Conservation (phyloP, 2,113 vertebrate genomes). For the Archilochus colubris region DNA sequence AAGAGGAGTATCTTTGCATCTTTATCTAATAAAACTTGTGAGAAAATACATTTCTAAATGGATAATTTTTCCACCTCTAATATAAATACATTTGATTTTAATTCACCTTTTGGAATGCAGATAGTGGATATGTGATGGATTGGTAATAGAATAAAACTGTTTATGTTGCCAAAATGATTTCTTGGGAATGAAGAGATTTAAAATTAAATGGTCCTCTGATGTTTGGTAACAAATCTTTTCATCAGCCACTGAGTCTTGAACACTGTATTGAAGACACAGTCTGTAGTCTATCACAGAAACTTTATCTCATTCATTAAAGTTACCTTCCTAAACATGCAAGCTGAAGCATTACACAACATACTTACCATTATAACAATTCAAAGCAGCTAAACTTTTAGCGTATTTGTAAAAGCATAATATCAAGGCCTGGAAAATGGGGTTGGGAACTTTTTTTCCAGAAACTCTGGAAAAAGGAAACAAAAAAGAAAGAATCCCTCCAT, state of each 20-base stretch:
- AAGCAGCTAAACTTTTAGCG: background rate
- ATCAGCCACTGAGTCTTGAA: background rate
- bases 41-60: conserved; percentile 26
- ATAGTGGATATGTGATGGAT: background rate
- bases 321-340: background rate
- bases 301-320: background rate
- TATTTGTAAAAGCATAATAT: background rate
- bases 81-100: conserved; percentile 26
- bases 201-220: background rate
- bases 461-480: background rate
- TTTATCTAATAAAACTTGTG: background rate
- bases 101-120: background rate
- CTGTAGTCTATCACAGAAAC: background rate
- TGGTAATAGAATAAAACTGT: background rate
- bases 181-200: background rate
- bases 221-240: background rate
- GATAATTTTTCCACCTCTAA: background rate
- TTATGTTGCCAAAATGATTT: background rate
- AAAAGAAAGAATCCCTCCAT: background rate
- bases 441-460: background rate
- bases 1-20: background rate
- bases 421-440: background rate
- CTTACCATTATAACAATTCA: background rate
- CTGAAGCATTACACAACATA: background rate
- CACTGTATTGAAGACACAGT: background rate